Conservation (phyloP, 2,888 invertebrate genomes). For the Cosmia trapezina region DNA sequence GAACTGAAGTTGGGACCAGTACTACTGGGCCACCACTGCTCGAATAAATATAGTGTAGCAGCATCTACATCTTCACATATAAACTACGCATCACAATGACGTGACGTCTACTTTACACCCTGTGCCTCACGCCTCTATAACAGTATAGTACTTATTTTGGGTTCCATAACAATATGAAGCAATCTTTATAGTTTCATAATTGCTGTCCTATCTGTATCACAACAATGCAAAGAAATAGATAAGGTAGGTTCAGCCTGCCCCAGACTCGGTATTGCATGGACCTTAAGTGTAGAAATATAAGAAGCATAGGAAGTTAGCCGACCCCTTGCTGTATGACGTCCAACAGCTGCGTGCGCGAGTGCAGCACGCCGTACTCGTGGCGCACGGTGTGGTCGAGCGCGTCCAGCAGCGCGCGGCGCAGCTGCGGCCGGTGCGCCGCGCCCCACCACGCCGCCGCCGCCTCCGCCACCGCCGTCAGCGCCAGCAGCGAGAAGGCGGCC, state of each 20-base stretch:
- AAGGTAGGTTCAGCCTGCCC: not conserved
- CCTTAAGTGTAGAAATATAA: conserved; percentile 1
- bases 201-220: not conserved
- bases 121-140: no score
- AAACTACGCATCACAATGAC: no score
- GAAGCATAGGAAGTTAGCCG: conserved; percentile 22
- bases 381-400: conserved; percentile 76
- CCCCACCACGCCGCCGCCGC: conserved; percentile 86
- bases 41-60: not conserved
- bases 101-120: no score
- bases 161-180: not conserved
- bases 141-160: not conserved
- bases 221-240: not conserved
- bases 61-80: no score
- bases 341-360: conserved; percentile 78
- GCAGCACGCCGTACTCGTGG: conserved; percentile 79
- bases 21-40: not conserved
- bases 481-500: conserved; percentile 81
- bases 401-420: conserved; percentile 77
- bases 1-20: no score
- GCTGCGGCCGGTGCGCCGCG: conserved; percentile 81
- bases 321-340: conserved; percentile 84
- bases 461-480: conserved; percentile 82
- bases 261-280: not conserved
- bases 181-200: not conserved